These are phyloP conservation scores for Zoroaster sp. DNA, from an alignment of 53 echinoderm and acorn worm genomes.

Conservation along the genomic window DNA sequence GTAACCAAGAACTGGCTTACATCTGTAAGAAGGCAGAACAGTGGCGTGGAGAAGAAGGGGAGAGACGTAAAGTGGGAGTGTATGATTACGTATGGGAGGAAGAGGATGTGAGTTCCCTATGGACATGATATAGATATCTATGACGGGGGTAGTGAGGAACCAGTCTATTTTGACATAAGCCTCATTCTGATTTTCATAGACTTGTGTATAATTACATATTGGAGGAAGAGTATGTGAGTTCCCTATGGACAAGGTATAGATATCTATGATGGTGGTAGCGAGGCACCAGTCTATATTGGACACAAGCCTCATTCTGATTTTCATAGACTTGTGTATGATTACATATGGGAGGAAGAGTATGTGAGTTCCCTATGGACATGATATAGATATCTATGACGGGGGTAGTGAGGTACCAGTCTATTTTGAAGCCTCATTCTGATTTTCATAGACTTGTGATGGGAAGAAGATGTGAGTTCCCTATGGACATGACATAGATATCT, in stretches of 20 bases:
- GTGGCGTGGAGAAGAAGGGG: slow-evolving; percentile 98
- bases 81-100: slow-evolving; percentile 99
- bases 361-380: not conserved
- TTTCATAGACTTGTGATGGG: not conserved
- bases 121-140: not conserved
- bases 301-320: no score
- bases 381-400: not conserved
- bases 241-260: not conserved
- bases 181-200: no score
- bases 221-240: not conserved
- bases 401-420: no score
- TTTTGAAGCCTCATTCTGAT: no score
- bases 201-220: no score
- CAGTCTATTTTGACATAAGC: no score
- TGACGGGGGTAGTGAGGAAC: not conserved
- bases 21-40: slow-evolving; percentile 95
- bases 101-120: slow-evolving; percentile 51
- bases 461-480: not conserved
- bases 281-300: no score
- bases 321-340: no score
- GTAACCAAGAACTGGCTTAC: slow-evolving; percentile 92
- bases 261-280: not conserved
- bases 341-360: no score
- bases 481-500: not conserved
- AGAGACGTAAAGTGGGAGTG: slow-evolving; percentile 88